Evolutionary conservation across 2,888 invertebrate species (phyloP), one percentile per base, ranked within the genome.

Genomic region (Cataglyphis rosenhaueri): DNA sequence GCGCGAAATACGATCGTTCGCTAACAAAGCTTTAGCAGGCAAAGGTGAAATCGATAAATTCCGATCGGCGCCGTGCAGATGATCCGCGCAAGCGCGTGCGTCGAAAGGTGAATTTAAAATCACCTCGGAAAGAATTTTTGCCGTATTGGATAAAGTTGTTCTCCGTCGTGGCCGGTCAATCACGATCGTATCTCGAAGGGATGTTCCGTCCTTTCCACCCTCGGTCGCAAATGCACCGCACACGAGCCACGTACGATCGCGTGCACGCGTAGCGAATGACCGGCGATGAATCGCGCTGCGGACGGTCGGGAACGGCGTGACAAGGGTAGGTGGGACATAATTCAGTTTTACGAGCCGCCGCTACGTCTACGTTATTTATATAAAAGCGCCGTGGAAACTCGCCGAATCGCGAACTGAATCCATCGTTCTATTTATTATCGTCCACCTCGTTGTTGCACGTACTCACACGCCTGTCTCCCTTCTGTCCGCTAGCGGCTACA

Each of bases 341-440:
- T 91, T 92, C 90, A 89, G 84, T 90, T 91, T 91, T 92, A 92
- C 88, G 88, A 90, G 78, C 68, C 68, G 78, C 64, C 35, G 71
- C 81, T 82, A 75, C 84, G 86, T 84, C 66, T 81, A 82, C 70
- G 87, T 91, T 88, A 90, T 89, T 90, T 89, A 90, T 88, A 85
- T 81, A 88, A 85, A 86, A 88, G 66, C 84, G 61, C 57, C 83
- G 82, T 64, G 85, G 79, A 74, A 86, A 87, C 84, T 85, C 73
- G 82, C 78, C 82, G 84, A 85, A 86, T 85, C 82, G 85, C 84
- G 83, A 73, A 81, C 86, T 62, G 83, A 87, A 91, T 87, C 87
- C 90, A 88, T 88, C 84, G 88, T 68, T 57, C 85, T 87, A 90
- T 92, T 90, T 91, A 91, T 92, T 84, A 84, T 68, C 82, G 81